These are phyloP conservation scores for Flabesymbios commensalis DNA, from an alignment of 2,888 invertebrate species.

Conservation along the genomic window DNA sequence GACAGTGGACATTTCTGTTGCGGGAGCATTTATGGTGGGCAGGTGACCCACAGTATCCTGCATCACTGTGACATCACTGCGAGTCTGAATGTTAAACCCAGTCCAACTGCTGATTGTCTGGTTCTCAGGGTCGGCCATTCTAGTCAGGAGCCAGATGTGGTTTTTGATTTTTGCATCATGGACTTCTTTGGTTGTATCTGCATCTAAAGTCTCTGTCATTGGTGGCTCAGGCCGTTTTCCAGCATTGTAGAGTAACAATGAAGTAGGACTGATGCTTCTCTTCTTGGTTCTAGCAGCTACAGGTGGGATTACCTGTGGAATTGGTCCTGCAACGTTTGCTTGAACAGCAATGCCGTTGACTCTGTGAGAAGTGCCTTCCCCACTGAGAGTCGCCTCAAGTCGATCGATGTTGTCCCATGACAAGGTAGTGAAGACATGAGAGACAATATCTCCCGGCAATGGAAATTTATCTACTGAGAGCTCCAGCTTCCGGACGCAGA, in stretches of 20 bases:
- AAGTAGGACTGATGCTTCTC: conserved; percentile 1
- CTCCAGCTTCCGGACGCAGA: conserved; percentile 7
- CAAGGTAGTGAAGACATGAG: conserved; percentile 18
- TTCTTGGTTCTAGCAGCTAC: neutral
- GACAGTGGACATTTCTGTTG: conserved; percentile 22
- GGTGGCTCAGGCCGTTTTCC: conserved; percentile 18
- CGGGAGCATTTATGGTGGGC: conserved; percentile 24
- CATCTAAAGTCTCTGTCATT: neutral
- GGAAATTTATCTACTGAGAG: neutral
- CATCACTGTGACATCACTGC: conserved; percentile 4
- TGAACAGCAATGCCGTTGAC: conserved; percentile 39
- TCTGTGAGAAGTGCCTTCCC: conserved; percentile 35
- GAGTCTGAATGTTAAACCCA: conserved; percentile 24
- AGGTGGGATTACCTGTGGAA: neutral
- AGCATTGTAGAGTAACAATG: conserved; percentile 9
- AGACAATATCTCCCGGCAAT: conserved; percentile 24
- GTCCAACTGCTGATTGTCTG: conserved; percentile 25
- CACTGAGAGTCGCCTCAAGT: conserved; percentile 36
- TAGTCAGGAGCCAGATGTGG: conserved; percentile 8
- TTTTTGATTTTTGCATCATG: conserved; percentile 5
- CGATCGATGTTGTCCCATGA: conserved; percentile 39
- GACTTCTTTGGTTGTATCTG: neutral
- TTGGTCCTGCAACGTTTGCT: conserved; percentile 13
- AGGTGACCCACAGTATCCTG: conserved; percentile 20
- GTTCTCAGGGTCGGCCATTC: conserved; percentile 3